Base-by-base conservation (phyloP, 64 coral and sea anemone species). In the Pocillopora verrucosa region DNA sequence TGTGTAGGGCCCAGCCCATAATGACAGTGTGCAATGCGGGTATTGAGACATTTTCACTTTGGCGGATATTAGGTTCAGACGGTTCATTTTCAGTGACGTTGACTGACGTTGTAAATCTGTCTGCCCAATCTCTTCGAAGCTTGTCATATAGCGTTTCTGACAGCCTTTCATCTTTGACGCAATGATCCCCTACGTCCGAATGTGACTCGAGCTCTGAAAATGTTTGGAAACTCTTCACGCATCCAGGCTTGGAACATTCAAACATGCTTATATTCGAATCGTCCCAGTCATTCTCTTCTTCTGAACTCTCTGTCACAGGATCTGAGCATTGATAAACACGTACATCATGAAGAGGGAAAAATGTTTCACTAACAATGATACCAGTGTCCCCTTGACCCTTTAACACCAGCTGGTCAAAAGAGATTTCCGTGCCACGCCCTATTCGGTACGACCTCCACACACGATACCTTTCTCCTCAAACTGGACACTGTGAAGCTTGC, bases 131-230 rank as follows among this genome's bases (percentile, higher is more conserved):
- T 25, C 61, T 79, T 20, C 90, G 57, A 37, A 93, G 69, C 61
- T 88, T 88, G 56, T 89, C 86, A 68, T 93, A 89, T 22, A 93
- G 77, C 65, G 86, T 93, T 72, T 82, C 85, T 34, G 78, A 72
- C 86, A 89, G 58, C 69, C 56, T 88, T 59, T 73, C 76, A 62
- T 88, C 86, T 36, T 93, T 93, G 26, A 77, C 73, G 20, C 13
- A 84, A 76, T 93, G 90, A 63, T 92, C 90, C 64, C 86, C 86
- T 45, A 89, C 78, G 78, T 89, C 59, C 60, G 89, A 77, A 89
- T 89, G 86, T 76, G 62, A 69, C 72, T 93, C 78, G 22, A 93
- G 92, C 80, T 93, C 92, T 83, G 86, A 83, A 78, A 93, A 93
- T 34, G 86, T 83, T 67, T 65, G 57, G 82, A 93, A 93, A 51